These are phyloP conservation scores for Rhea americana DNA, from an alignment of 2,113 vertebrate species.

Conservation along the genomic window DNA sequence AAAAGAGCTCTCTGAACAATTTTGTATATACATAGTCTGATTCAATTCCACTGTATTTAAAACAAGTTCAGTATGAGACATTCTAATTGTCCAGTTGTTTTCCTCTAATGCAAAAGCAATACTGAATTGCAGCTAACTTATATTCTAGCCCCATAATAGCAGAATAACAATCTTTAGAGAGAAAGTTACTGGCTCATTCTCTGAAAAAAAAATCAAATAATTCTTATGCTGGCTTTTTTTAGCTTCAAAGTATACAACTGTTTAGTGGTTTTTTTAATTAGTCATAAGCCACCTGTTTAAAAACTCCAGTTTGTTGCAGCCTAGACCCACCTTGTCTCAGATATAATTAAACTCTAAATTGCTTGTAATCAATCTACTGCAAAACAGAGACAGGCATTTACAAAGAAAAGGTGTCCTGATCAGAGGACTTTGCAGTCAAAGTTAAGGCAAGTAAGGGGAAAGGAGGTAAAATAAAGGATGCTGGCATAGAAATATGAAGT, in stretches of 20 bases:
- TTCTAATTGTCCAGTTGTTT: neutral
- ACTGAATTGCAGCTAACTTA: neutral
- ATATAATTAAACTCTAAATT: no score
- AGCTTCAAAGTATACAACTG: neutral
- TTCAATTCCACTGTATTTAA: neutral
- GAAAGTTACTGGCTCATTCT: neutral
- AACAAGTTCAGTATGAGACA: neutral
- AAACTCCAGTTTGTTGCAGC: neutral
- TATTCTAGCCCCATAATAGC: neutral
- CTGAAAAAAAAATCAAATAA: neutral
- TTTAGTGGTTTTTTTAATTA: neutral
- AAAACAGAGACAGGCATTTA: neutral
- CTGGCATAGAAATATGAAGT: neutral
- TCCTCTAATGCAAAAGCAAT: neutral
- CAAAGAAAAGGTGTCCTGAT: neutral
- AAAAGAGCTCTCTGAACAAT: neutral
- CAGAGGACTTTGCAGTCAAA: neutral
- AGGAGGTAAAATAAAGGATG: neutral
- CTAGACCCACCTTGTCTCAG: neutral
- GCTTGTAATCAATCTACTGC: neutral
- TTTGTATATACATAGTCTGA: neutral
- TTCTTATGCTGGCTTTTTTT: neutral
- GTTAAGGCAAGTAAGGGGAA: neutral
- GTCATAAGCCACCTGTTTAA: neutral
- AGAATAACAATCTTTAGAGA: neutral